These are phyloP conservation scores for Drosophila melanica DNA, from an alignment of 1,140 invertebrate species.

Conservation along the genomic window DNA sequence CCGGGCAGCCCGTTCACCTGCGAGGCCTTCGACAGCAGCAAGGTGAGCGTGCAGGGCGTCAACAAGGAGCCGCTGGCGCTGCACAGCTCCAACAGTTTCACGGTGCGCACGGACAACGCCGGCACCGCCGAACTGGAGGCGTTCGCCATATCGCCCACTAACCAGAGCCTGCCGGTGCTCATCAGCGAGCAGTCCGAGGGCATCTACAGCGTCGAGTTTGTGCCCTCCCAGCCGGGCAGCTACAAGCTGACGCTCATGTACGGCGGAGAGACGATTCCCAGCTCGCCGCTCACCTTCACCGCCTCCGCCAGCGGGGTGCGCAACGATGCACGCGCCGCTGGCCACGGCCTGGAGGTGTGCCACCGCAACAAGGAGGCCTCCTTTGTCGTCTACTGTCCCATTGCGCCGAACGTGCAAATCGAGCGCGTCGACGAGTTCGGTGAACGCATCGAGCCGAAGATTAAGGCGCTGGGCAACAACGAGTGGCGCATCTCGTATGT, in stretches of 20 bases:
- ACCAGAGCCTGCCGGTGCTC: slow-evolving; percentile 92
- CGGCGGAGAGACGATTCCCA: slow-evolving; percentile 88
- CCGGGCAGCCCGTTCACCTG: slow-evolving; percentile 98
- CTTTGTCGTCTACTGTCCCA: slow-evolving; percentile 88
- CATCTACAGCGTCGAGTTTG: slow-evolving; percentile 91
- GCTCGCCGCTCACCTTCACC: slow-evolving; percentile 87
- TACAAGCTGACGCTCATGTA: slow-evolving; percentile 95
- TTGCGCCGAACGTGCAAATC: slow-evolving; percentile 86
- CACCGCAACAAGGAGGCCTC: slow-evolving; percentile 90
- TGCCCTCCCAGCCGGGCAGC: slow-evolving; percentile 93
- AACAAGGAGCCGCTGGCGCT: slow-evolving; percentile 92
- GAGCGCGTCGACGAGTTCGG: slow-evolving; percentile 78
- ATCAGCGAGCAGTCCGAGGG: slow-evolving; percentile 90
- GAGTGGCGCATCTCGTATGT: slow-evolving; percentile 87
- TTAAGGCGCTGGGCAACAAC: slow-evolving; percentile 83
- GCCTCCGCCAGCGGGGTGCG: slow-evolving; percentile 81
- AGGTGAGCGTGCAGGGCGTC: slow-evolving; percentile 89
- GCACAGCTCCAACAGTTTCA: slow-evolving; percentile 93
- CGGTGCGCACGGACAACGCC: slow-evolving; percentile 94
- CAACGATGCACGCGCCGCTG: slow-evolving; percentile 85
- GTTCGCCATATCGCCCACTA: slow-evolving; percentile 94
- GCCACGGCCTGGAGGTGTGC: slow-evolving; percentile 88
- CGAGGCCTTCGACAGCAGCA: slow-evolving; percentile 96
- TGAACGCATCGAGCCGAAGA: slow-evolving; percentile 83
- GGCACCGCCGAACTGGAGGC: slow-evolving; percentile 96